Evolutionary conservation across 1,140 invertebrate genomes (phyloP).

Genomic region (Atta texana): DNA sequence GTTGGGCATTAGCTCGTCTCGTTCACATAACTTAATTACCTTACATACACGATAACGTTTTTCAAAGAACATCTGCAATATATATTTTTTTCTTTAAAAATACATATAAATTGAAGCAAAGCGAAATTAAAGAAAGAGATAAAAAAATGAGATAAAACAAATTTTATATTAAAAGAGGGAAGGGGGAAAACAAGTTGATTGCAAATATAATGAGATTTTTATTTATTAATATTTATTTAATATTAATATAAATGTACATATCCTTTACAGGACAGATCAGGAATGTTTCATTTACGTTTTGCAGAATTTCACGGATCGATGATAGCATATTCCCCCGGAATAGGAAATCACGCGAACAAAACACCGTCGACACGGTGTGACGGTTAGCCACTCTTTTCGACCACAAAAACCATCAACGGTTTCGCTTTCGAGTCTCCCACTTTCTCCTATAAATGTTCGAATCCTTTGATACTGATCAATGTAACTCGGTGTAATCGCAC

Average conservation of each 20-base stretch:
- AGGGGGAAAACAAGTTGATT: neutral
- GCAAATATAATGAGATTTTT: neutral
- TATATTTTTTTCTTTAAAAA: slow-evolving; percentile 1
- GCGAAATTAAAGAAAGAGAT: neutral
- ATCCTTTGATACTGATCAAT: slow-evolving; percentile 50
- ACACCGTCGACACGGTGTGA: slow-evolving; percentile 39
- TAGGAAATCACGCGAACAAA: slow-evolving; percentile 44
- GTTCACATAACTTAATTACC: slow-evolving; percentile 81
- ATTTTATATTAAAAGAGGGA: neutral
- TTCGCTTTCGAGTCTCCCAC: slow-evolving; percentile 72
- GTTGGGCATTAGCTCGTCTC: slow-evolving; percentile 80
- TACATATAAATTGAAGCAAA: neutral
- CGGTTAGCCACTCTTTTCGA: slow-evolving; percentile 20
- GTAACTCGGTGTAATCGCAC: slow-evolving; percentile 18
- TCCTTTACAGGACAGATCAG: neutral
- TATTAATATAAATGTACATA: neutral
- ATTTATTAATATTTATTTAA: slow-evolving; percentile 11
- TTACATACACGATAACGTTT: slow-evolving; percentile 66
- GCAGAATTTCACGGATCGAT: slow-evolving; percentile 9
- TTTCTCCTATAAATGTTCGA: slow-evolving; percentile 80
- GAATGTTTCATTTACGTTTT: slow-evolving; percentile 17
- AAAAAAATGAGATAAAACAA: neutral
- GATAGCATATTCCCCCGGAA: slow-evolving; percentile 1
- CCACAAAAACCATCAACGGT: slow-evolving; percentile 61
- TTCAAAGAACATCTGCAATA: slow-evolving; percentile 2